A percentile compares a stretch with the other conserved stretches of the same genome.
These are phyloP conservation scores for Rhizomys pruinosus DNA, from an alignment of 2,113 vertebrate genomes.

Conservation along the genomic window DNA sequence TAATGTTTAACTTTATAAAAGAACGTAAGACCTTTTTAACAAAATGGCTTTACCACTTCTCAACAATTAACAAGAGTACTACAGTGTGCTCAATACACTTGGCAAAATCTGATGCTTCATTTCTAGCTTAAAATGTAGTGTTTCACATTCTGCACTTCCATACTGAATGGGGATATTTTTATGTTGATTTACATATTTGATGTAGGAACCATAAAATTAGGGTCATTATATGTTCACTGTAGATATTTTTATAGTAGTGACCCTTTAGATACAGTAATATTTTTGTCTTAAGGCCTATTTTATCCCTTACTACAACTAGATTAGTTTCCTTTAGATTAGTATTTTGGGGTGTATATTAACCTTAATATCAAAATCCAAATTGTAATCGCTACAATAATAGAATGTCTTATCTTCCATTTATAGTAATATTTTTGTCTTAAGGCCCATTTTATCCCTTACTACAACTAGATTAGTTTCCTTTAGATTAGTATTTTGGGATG, in stretches of 20 bases:
- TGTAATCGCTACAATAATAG: background rate
- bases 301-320: background rate
- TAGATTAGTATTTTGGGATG: too few species aligned
- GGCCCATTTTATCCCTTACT: too few species aligned
- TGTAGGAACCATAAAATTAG: background rate
- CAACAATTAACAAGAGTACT: background rate
- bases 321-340: background rate
- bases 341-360: background rate
- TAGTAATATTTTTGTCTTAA: too few species aligned
- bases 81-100: background rate
- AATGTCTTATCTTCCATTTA: background rate
- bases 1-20: constrained; percentile 2
- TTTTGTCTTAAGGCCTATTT: background rate
- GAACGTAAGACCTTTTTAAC: background rate
- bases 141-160: background rate
- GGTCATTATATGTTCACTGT: background rate
- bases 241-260: background rate
- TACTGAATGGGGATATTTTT: background rate
- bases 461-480: too few species aligned
- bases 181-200: background rate
- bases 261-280: background rate
- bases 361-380: background rate
- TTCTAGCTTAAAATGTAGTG: background rate
- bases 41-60: background rate
- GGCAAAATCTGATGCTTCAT: background rate